Percentiles rank a stretch among this genome's conserved stretches.
phyloP scores from a whole-genome alignment of 2,113 vertebrate genomes.

The Dipodomys spectabilis region DNA sequence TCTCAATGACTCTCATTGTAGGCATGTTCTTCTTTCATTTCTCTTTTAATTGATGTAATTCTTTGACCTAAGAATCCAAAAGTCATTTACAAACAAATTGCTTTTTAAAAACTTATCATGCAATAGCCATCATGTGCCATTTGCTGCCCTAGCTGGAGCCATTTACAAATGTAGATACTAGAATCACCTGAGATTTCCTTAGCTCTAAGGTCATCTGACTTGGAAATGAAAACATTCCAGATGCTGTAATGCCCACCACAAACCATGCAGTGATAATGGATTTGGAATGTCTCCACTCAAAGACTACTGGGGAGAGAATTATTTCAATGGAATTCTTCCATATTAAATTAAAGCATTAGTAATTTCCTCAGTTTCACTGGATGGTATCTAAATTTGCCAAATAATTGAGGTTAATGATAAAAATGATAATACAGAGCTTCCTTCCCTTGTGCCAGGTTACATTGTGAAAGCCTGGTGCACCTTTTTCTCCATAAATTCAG shows the following conservation, averaged over 20 bases:
- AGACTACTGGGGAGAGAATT: not conserved
- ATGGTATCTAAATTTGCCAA: not conserved
- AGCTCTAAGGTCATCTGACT: not conserved
- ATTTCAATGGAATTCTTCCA: conserved; percentile 5
- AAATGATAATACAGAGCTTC: not conserved
- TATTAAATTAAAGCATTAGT: conserved; percentile 20
- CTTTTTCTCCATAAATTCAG: not conserved
- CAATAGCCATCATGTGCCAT: conserved; percentile 36
- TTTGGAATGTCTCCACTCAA: not conserved
- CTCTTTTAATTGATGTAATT: conserved; percentile 64
- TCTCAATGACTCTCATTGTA: conserved; percentile 20
- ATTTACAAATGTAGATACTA: conserved; percentile 52
- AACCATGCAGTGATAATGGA: not conserved
- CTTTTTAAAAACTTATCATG: conserved; percentile 51
- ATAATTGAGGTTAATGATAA: conserved; percentile 9
- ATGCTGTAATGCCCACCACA: not conserved
- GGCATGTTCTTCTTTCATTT: conserved; percentile 35
- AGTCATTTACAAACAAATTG: conserved; percentile 60
- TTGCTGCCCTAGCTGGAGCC: not conserved
- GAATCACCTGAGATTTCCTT: conserved; percentile 49
- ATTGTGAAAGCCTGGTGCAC: not conserved
- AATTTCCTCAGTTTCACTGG: not conserved
- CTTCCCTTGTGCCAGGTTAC: not conserved
- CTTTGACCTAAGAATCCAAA: conserved; percentile 63
- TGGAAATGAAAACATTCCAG: conserved; percentile 40